Evolutionary conservation across 2,797 vertebrate species (phyloP).

Genomic region (Rhodeus uyekii): DNA sequence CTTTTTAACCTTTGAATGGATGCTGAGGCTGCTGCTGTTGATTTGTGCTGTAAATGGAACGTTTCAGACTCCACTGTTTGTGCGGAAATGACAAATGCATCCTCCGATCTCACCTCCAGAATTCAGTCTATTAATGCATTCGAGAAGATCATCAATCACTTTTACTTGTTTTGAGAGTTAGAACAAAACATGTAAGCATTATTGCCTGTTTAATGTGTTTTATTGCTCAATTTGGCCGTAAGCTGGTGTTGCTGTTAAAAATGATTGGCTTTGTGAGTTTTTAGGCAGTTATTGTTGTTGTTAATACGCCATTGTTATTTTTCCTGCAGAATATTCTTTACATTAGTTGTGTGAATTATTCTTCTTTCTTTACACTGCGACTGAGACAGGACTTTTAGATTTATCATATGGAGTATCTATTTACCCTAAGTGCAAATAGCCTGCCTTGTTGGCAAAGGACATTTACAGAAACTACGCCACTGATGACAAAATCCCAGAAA

Average conservation of each 20-base stretch:
- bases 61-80: conserved; percentile 17
- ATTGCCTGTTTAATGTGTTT: conserved; percentile 20
- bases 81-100: not conserved
- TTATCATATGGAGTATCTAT: no score
- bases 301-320: conserved; percentile 3
- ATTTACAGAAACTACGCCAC: no score
- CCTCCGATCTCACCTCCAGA: not conserved
- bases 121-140: not conserved
- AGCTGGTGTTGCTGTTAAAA: conserved; percentile 2
- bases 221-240: conserved; percentile 21
- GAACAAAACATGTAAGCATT: conserved; percentile 11
- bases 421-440: no score
- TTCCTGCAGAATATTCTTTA: not conserved
- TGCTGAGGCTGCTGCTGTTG: conserved; percentile 15
- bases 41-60: conserved; percentile 11
- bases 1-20: conserved; percentile 35
- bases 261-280: conserved; percentile 11
- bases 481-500: no score
- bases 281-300: not conserved
- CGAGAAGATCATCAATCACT: not conserved
- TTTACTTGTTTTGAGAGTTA: not conserved
- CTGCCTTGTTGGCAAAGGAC: no score
- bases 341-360: not conserved
- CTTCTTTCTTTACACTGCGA: not conserved
- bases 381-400: not conserved